Evolutionary conservation across 1,140 invertebrate species (phyloP), one percentile per base, ranked within the genome.

Genomic region (Bombus polaris): DNA sequence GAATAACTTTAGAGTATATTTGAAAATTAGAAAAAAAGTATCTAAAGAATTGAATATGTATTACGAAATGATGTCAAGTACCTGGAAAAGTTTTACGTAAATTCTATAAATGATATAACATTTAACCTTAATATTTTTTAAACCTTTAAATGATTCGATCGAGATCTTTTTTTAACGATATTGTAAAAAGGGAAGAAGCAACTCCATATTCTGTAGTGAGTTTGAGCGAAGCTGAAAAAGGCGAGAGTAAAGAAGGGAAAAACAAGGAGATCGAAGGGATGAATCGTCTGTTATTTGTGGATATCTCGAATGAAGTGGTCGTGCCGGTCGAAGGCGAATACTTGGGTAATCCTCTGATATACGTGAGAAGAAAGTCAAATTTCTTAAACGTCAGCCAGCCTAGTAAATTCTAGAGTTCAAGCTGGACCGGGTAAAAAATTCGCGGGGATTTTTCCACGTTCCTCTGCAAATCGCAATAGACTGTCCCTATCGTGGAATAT

Each of bases 331-430:
- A 90, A 88, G 87, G 68, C 78, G 90, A 90, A 83, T 82, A 90
- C 86, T 93, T 89, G 85, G 89, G 90, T 93, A 92, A 94, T 93
- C 92, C 88, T 81, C 53, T 76, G 79, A 68, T 79, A 35, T 93
- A 94, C 94, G 94, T 94, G 94, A 94, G 92, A 25, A 87, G 93
- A 91, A 91, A 94, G 85, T 91, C 81, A 91, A 91, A 94, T 94
- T 93, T 90, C 91, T 92, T 93, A 90, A 92, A 92, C 89, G 90
- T 92, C 91, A 90, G 88, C 87, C 88, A 89, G 88, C 81, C 76
- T 65, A 72, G 65, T 39, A 74, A 87, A 89, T 89, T 89, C 83
- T 72, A 74, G 73, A 85, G 77, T 83, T 85, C 57, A 62, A 73
- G 72, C 59, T 72, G 73, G 39, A 35, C 65, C 75, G 59, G 85